These are phyloP conservation scores for Cosmorhoe ocellata DNA, from an alignment of 2,888 invertebrate genomes.

Conservation along the genomic window DNA sequence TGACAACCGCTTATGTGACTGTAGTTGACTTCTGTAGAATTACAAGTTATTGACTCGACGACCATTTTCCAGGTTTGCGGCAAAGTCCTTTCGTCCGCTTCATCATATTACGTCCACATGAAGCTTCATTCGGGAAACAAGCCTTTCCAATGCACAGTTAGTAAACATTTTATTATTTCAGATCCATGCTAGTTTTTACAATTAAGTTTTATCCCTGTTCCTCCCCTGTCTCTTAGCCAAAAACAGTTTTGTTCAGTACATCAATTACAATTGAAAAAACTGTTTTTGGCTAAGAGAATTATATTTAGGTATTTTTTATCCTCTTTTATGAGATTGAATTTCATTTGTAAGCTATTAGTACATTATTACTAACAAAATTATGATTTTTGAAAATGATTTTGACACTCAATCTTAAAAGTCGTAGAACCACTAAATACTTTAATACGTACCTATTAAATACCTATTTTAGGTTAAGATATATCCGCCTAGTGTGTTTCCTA, in stretches of 20 bases:
- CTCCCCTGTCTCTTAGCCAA: too few relatives aligned
- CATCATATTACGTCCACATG: conserved; percentile 92
- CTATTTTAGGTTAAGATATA: too few relatives aligned
- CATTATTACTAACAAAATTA: too few relatives aligned
- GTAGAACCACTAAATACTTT: too few relatives aligned
- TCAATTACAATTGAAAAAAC: too few relatives aligned
- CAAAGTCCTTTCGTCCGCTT: conserved; percentile 88
- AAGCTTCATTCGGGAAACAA: conserved; percentile 91
- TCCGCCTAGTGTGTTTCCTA: background rate
- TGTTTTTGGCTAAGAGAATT: too few relatives aligned
- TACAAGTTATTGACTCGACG: conserved; percentile 20
- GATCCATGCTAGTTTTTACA: background rate
- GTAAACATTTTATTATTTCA: conserved; percentile 37
- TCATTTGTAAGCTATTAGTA: background rate
- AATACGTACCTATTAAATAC: too few relatives aligned
- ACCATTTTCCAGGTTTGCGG: conserved; percentile 83
- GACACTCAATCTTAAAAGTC: too few relatives aligned
- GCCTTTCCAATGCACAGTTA: conserved; percentile 88
- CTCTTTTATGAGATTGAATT: background rate
- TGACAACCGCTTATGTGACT: conserved; percentile 21
- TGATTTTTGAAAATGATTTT: too few relatives aligned
- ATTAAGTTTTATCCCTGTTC: too few relatives aligned
- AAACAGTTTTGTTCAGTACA: too few relatives aligned
- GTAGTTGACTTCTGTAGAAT: conserved; percentile 18
- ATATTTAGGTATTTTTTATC: too few relatives aligned